Evolutionary conservation across 1,140 invertebrate genomes (phyloP), one percentile per base, ranked within the genome.

Genomic region (Scaptomyza pallida): DNA sequence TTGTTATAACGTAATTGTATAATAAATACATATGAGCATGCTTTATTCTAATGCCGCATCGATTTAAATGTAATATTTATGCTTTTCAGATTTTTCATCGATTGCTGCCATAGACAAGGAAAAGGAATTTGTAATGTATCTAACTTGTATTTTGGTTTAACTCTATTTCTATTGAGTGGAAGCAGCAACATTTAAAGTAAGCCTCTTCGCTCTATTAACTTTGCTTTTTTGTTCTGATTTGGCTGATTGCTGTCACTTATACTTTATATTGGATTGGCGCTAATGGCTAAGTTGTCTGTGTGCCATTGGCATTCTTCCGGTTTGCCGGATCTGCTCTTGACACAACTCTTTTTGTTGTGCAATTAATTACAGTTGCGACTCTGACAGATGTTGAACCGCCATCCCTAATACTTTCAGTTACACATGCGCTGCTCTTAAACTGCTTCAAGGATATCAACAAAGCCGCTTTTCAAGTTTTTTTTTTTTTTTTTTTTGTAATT

Each of bases 231-330:
- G 23, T 26, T 44, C 35, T 43, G 59, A 79, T 75, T 68, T 72
- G 72, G 59, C 68, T 85, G 68, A 76, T 65, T 85, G 62, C 70
- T 72, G 64, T 56, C 62, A 57, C 40, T 71, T 78, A 75, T 41
- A 37, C 63, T 63, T 72, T 37, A 40, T 52, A 60, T 48, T 52
- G 37, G 30, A 51, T 51, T 10, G 5, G 48, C 35, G 30, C 40
- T 79, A 48, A 30, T 37, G 35, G 60, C 48, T 50, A 57, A 4
- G 41, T 35, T 40, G 17, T 59, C 19, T 43, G 16, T 57, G 23
- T 41, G 33, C 30, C 48, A 33, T 43, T n/a, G 41, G 12, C 45
- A 13, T 16, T 17, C 57, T 15, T 16, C 57, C 13, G 16, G 23
- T 2, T 47, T 17, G n/a, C n/a, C 37, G 13, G 35, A 26, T 26